Base-by-base conservation (phyloP, 2,797 vertebrate species). In the Ptychadena robeensis region DNA sequence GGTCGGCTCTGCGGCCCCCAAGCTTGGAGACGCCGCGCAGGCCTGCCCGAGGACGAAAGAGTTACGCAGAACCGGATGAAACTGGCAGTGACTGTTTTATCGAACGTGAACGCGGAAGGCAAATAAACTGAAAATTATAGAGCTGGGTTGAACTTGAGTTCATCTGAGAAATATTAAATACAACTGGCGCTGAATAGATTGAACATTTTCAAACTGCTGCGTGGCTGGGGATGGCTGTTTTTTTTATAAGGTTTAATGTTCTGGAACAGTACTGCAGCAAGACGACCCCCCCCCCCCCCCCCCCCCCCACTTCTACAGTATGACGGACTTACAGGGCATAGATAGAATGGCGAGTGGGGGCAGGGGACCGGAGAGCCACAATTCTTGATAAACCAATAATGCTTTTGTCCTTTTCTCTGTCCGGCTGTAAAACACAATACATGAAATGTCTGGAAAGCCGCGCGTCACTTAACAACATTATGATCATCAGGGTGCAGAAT, bases 51-150 rank as follows among this genome's bases (percentile, higher is more conserved):
- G 25, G 18, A 61, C 27, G 77, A 85, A 85, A 71, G 71, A 44
- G 77, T 85, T 80, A 80, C 53, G 44, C 8, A 44, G 53, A 85
- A 80, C 82, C 82, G 78, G 82, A 65, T 85, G 48, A 31, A 85
- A 73, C 82, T 68, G 82, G 82, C 78, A 80, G 78, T 28, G 82
- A 80, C 82, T 67, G 82, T 85, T 85, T 85, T 85, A 85, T 85
- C 82, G 82, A 85, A 85, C 82, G 82, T 85, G 82, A 85, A 85
- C 82, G 78, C 72, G 82, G 82, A 85, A 85, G 82, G 82, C 82
- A 85, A 85, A 85, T 85, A 85, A 85, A 85, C 82, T 80, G 82
- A 80, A 85, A 85, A 85, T 85, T 85, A 85, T 85, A 85, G 82
- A 85, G 82, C 82, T 77, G 82, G 77, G 82, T 85, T 85, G 82